Evolutionary conservation across 2,113 vertebrate species (phyloP).

Genomic region (Ciconia maguari): DNA sequence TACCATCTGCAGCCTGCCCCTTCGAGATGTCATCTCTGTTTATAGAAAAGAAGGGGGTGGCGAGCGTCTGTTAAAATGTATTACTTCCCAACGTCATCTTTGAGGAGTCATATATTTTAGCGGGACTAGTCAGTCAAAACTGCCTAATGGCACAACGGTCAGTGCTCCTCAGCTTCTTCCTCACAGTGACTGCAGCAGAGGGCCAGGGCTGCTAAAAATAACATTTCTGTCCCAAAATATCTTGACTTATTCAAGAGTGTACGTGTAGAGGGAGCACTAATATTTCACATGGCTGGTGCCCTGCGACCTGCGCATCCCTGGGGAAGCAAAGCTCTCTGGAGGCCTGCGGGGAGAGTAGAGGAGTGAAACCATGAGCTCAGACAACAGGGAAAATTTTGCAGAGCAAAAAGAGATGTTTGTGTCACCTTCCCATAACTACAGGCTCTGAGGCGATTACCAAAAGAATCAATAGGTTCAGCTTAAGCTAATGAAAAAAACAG

Average conservation of each 20-base stretch:
- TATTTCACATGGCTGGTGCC: neutral
- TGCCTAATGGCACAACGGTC: neutral
- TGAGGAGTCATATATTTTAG: neutral
- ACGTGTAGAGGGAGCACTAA: neutral
- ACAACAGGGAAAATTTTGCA: neutral
- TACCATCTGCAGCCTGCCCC: conserved; percentile 52
- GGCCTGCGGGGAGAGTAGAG: neutral
- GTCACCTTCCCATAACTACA: neutral
- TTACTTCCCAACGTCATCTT: neutral
- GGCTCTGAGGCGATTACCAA: neutral
- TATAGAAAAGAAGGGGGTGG: conserved; percentile 52
- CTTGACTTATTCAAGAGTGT: neutral
- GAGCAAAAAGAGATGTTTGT: neutral
- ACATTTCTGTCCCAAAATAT: neutral
- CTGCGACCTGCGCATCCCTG: rapidly evolving
- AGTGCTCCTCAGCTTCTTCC: neutral
- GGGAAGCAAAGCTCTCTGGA: neutral
- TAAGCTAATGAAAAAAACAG: conserved; percentile 3
- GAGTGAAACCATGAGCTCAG: neutral
- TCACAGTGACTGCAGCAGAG: neutral
- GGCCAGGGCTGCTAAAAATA: neutral
- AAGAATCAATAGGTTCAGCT: neutral
- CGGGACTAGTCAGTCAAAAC: conserved; percentile 7
- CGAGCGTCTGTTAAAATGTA: neutral
- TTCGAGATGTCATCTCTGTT: conserved; percentile 1